Conservation (phyloP, 2,888 invertebrate species). For the Agrenia bidenticulata region DNA sequence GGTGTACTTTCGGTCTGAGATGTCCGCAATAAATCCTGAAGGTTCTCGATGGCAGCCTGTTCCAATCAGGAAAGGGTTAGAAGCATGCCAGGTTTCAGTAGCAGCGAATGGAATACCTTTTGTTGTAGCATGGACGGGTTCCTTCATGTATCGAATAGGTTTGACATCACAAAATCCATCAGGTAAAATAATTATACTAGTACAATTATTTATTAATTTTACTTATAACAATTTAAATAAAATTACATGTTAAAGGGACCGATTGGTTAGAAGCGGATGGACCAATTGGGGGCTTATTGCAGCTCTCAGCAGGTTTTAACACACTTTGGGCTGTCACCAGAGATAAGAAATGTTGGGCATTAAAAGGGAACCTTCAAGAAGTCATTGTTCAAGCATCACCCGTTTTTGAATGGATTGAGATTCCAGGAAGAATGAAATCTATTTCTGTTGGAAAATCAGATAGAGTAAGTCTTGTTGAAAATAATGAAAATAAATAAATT, state of each 20-base stretch:
- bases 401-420: constrained; percentile 48
- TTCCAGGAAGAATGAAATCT: constrained; percentile 47
- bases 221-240: not conserved
- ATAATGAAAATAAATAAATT: constrained; percentile 2
- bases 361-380: constrained; percentile 43
- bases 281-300: constrained; percentile 55
- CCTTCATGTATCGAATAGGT: constrained; percentile 77
- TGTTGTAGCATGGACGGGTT: constrained; percentile 81
- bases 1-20: constrained; percentile 83
- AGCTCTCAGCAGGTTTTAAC: constrained; percentile 79
- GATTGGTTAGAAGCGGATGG: constrained; percentile 68
- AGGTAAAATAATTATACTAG: constrained; percentile 58
- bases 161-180: constrained; percentile 74
- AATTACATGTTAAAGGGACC: constrained; percentile 59
- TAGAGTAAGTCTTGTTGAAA: constrained; percentile 28
- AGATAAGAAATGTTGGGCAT: constrained; percentile 58
- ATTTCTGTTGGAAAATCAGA: constrained; percentile 48
- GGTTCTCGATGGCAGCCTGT: constrained; percentile 82
- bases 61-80: constrained; percentile 73
- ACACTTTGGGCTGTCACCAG: constrained; percentile 79
- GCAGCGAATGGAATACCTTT: constrained; percentile 84
- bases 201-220: not conserved
- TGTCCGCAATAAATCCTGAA: constrained; percentile 79
- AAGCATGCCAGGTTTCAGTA: constrained; percentile 81
- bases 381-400: constrained; percentile 20